phyloP scores from a whole-genome alignment of 2,113 vertebrate species.

The Nannobrachium achirus region DNA sequence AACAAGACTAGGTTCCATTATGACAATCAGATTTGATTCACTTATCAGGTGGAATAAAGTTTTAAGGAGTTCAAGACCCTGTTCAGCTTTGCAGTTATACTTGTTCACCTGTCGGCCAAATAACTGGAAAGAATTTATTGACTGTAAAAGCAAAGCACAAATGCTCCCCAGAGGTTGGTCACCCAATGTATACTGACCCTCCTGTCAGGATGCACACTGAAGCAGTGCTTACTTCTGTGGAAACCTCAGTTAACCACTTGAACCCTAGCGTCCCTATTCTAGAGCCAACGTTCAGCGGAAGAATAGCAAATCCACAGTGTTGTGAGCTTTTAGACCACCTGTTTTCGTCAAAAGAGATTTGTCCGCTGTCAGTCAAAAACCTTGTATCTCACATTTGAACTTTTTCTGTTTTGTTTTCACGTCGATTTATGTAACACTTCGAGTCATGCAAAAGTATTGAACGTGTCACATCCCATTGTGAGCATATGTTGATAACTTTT shows the following conservation, averaged over 20 bases:
- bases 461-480: too few species aligned
- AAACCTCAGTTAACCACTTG: not conserved
- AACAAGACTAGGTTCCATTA: conserved; percentile 12
- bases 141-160: conserved; percentile 14
- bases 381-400: too few species aligned
- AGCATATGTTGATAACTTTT: too few species aligned
- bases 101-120: conserved; percentile 17
- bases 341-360: too few species aligned
- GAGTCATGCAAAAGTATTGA: too few species aligned
- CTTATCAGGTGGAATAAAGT: not conserved
- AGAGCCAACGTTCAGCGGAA: too few species aligned
- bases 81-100: not conserved
- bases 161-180: not conserved
- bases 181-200: not conserved
- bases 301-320: too few species aligned
- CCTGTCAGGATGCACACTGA: not conserved
- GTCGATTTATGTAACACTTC: too few species aligned
- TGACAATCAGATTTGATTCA: conserved; percentile 44
- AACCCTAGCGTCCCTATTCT: too few species aligned
- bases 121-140: not conserved
- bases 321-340: too few species aligned
- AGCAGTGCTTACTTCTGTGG: not conserved
- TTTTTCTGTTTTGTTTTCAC: too few species aligned
- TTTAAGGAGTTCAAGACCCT: not conserved
- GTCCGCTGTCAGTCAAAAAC: too few species aligned